A percentile compares a stretch with the other conserved stretches of the same genome.
Conservation (phyloP, 2,888 invertebrate species). For the Apamea crenata region DNA sequence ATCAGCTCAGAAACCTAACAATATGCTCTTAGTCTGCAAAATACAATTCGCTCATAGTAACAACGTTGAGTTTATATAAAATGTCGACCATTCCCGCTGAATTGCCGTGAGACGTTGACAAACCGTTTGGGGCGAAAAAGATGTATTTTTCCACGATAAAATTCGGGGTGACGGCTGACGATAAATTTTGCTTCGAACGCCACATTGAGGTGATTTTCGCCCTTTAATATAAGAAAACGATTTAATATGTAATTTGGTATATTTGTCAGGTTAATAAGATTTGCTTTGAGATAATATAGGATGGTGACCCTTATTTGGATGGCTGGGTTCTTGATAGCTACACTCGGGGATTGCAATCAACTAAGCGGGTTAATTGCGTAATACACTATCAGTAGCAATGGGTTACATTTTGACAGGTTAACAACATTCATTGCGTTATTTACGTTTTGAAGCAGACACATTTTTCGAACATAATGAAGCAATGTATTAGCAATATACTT, state of each 20-base stretch:
- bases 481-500: too few species aligned
- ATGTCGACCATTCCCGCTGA: conserved; percentile 82
- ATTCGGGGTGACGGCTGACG: conserved; percentile 77
- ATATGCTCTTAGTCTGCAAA: conserved; percentile 64
- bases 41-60: conserved; percentile 71
- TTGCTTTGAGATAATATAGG: conserved; percentile 25
- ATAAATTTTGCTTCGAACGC: conserved; percentile 72
- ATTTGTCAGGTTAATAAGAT: conserved; percentile 64
- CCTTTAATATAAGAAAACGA: conserved; percentile 66
- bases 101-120: conserved; percentile 86
- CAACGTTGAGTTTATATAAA: conserved; percentile 82
- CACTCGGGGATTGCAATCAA: not conserved
- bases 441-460: too few species aligned
- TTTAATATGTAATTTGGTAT: conserved; percentile 63
- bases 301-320: conserved; percentile 19
- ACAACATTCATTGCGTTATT: too few species aligned
- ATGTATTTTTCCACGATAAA: conserved; percentile 87
- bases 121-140: conserved; percentile 85
- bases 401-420: too few species aligned
- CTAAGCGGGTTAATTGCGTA: too few species aligned
- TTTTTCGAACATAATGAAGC: too few species aligned
- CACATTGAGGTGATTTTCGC: conserved; percentile 71
- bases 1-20: conserved; percentile 23
- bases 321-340: not conserved
- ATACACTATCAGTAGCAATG: too few species aligned